Percentiles rank a stretch among this genome's conserved stretches.
Evolutionary conservation across 2,888 invertebrate genomes (phyloP).

Genomic region (Criorhina ranunculi): DNA sequence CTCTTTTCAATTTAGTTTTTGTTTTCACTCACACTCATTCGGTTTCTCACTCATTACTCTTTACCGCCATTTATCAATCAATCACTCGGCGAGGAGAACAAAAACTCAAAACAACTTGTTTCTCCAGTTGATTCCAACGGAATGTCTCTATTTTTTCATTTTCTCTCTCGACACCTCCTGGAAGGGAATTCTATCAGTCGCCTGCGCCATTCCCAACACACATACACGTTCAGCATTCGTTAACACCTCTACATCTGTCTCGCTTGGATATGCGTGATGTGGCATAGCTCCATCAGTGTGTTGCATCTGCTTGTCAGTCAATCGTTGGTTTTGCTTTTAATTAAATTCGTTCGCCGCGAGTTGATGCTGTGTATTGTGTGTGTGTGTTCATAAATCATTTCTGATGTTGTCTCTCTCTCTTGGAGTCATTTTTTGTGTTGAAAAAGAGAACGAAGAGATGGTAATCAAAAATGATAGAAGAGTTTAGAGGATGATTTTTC

Average conservation of each 20-base stretch:
- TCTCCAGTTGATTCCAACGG: slow-evolving; percentile 8
- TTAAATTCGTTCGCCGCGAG: slow-evolving; percentile 36
- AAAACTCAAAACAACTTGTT: no score
- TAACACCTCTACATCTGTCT: slow-evolving; percentile 74
- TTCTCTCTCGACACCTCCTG: background rate
- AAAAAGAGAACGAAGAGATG: slow-evolving; percentile 31
- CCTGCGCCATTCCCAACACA: slow-evolving; percentile 57
- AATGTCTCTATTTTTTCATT: slow-evolving; percentile 4
- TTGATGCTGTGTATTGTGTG: no score
- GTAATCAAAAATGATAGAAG: slow-evolving; percentile 47
- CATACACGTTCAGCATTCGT: slow-evolving; percentile 48
- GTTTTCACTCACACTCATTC: background rate
- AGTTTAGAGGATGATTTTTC: slow-evolving; percentile 42
- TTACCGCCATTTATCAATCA: slow-evolving; percentile 47
- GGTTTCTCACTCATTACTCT: slow-evolving; percentile 1
- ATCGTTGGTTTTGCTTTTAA: slow-evolving; percentile 37
- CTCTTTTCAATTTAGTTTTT: slow-evolving; percentile 10
- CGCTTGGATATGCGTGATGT: slow-evolving; percentile 55
- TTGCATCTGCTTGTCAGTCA: slow-evolving; percentile 70
- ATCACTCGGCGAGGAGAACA: slow-evolving; percentile 25
- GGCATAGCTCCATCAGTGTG: slow-evolving; percentile 63
- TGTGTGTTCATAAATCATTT: slow-evolving; percentile 64
- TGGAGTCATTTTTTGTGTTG: background rate
- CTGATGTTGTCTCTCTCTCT: slow-evolving; percentile 56
- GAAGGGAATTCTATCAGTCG: slow-evolving; percentile 47